Evolutionary conservation across 1,140 invertebrate genomes (phyloP).

Genomic region (Harpegnathos saltator): DNA sequence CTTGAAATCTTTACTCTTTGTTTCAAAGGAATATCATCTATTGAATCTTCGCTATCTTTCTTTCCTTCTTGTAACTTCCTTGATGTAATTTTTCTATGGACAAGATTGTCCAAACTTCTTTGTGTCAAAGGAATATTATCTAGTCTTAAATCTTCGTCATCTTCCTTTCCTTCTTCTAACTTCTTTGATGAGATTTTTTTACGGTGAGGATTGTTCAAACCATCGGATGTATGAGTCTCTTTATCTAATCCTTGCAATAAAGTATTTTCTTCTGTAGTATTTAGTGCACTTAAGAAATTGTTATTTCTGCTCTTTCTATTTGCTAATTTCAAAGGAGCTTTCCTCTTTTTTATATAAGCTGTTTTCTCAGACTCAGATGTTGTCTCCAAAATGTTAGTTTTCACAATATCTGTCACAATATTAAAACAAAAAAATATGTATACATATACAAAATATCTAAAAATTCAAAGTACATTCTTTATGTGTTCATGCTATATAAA

Average conservation of each 20-base stretch:
- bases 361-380: constrained; percentile 56
- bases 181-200: background rate
- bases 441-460: background rate
- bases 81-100: too few species aligned
- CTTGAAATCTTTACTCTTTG: constrained; percentile 44
- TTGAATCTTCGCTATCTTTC: background rate
- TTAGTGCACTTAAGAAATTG: constrained; percentile 26
- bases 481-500: background rate
- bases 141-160: too few species aligned
- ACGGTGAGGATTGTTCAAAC: background rate
- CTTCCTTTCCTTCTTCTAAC: too few species aligned
- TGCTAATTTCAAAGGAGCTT: background rate
- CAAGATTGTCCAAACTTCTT: too few species aligned
- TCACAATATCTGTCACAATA: background rate
- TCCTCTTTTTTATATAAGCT: background rate
- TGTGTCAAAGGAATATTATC: too few species aligned
- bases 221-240: background rate
- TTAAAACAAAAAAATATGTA: constrained; percentile 18
- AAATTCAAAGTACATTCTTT: background rate
- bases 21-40: constrained; percentile 23
- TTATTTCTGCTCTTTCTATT: constrained; percentile 18
- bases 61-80: background rate
- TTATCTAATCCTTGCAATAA: background rate
- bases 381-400: background rate
- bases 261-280: background rate